Base-by-base conservation (phyloP, 2,113 vertebrate species). In the Stegastes partitus region DNA sequence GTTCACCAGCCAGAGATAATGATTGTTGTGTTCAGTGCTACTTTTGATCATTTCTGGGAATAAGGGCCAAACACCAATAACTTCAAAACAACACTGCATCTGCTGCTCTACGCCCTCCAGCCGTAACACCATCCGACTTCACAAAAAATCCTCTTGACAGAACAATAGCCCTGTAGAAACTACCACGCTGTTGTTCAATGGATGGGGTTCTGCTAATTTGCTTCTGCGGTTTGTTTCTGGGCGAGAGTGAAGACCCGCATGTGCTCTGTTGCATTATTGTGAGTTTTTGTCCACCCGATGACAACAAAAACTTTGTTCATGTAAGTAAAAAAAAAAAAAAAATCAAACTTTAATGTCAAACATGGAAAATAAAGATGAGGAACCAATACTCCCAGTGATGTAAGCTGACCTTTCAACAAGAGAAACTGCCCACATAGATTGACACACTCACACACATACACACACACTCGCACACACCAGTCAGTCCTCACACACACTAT, bases 401-500 rank as follows among this genome's bases (percentile, higher is more conserved):
- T 91, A 93, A 90, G 87, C 77, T 91, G 91, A 69, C 86, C 83
- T 89, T 92, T 92, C 53, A 45, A 51, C 77, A 69, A 70, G 54
- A 79, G 28, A 68, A 83, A 81, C 74, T 63, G 53, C 68, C 68
- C 75, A 74, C 44, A 51, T 23, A 54, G 19, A 45, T 53, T 5
- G 0, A 62, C 23, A 51, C 11, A 75, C 81, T 70, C 59, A 42
- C 84, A 58, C 25, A 3, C 65, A 57, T 63, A 63, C 61, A 21
- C 59, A 67, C 78, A 51, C 51, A 62, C 23, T 51, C 7, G 68
- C 78, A 68, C 67, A 59, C 84, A 68, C 55, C 7, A 19, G n/a
- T 74, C 49, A 67, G 0, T 72, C 67, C 39, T 69, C 55, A 75
- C 14, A 66, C 76, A 77, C 70, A 28, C 47, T 44, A 49, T 15